Evolutionary conservation across 2,113 vertebrate species (phyloP).

Genomic region (Odontophorus gujanensis): DNA sequence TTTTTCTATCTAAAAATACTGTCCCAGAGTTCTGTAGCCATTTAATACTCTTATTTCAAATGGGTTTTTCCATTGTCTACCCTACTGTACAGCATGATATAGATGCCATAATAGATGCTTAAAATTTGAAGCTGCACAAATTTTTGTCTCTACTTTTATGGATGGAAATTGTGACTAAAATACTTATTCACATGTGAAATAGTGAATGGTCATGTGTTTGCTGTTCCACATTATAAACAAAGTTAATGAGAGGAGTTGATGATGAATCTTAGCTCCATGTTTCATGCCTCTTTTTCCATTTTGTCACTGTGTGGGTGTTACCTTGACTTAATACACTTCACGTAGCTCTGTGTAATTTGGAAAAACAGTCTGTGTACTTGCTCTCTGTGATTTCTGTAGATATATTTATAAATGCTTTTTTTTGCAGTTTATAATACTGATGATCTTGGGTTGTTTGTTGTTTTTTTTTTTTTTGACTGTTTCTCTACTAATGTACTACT

Average conservation of each 20-base stretch:
- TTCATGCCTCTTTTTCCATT: not conserved
- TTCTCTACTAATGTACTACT: not conserved
- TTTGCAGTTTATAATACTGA: not conserved
- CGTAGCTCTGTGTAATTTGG: not conserved
- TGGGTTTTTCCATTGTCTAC: not conserved
- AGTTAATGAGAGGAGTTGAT: not conserved
- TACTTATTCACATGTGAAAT: not conserved
- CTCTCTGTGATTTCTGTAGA: not conserved
- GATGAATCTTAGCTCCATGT: not conserved
- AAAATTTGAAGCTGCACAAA: not conserved
- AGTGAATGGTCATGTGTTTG: not conserved
- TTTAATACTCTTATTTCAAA: not conserved
- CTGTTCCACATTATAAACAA: not conserved
- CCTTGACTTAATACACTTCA: not conserved
- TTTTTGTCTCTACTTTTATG: not conserved
- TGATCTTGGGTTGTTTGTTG: too few species aligned
- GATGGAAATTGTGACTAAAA: not conserved
- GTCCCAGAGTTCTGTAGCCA: not conserved
- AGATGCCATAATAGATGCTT: not conserved
- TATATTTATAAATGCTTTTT: not conserved
- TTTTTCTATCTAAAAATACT: not conserved
- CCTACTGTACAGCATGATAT: too few species aligned
- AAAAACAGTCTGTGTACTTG: slow-evolving; percentile 9
- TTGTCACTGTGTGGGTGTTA: slow-evolving; percentile 22
- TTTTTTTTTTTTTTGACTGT: not conserved